phyloP scores from a whole-genome alignment of 2,113 vertebrate species.

The Cettia cetti region DNA sequence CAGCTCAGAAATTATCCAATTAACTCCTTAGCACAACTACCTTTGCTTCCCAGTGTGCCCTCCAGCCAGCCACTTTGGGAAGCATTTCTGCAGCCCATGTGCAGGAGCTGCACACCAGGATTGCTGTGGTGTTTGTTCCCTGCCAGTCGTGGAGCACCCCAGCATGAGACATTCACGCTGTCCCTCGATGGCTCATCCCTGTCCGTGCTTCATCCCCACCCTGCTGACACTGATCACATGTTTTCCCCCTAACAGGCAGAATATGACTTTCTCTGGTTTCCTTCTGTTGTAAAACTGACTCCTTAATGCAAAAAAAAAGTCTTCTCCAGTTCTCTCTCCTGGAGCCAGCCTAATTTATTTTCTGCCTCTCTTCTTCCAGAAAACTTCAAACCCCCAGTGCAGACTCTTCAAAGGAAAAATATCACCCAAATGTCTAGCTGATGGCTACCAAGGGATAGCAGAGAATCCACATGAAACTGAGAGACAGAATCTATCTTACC shows the following conservation, averaged over 20 bases:
- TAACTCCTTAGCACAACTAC: not conserved
- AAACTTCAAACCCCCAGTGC: not conserved
- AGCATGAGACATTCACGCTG: accelerated
- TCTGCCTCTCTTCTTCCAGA: not conserved
- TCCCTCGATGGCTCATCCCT: not conserved
- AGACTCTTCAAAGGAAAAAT: not conserved
- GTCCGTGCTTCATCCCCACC: not conserved
- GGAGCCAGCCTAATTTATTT: not conserved
- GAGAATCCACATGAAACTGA: not conserved
- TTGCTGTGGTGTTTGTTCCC: not conserved
- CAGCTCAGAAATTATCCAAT: not conserved
- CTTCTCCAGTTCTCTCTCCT: not conserved
- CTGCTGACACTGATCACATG: not conserved
- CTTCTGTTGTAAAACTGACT: not conserved
- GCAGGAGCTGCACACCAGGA: not conserved
- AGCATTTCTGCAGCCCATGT: not conserved
- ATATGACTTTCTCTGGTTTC: not conserved
- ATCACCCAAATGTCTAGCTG: not conserved
- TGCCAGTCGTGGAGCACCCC: accelerated
- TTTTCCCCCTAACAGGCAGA: not conserved
- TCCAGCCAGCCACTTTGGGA: not conserved
- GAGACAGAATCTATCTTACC: not conserved
- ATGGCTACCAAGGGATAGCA: not conserved
- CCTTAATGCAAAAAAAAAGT: not conserved
- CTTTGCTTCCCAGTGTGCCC: not conserved